Percentiles rank a stretch among this genome's conserved stretches.
Evolutionary conservation across 2,797 vertebrate genomes (phyloP).

Genomic region (Poeciliopsis turneri): DNA sequence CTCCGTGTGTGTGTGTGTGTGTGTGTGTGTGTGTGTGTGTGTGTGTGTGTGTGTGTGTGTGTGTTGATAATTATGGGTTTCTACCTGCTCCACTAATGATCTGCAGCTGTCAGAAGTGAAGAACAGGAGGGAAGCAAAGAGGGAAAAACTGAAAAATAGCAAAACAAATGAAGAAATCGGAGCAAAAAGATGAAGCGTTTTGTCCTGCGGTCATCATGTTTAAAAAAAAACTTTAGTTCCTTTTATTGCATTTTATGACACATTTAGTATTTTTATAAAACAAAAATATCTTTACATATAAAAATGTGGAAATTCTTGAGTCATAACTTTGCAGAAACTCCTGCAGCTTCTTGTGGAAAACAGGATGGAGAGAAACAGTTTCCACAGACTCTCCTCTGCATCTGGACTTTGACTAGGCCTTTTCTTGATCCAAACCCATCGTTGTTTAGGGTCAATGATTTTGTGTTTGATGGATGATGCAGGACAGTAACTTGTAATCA

Average conservation of each 20-base stretch:
- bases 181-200: background rate
- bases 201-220: too few species aligned
- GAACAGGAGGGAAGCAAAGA: conserved; percentile 8
- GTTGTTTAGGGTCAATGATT: too few species aligned
- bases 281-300: too few species aligned
- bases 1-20: conserved; percentile 26
- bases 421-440: too few species aligned
- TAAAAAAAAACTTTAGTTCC: too few species aligned
- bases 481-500: too few species aligned
- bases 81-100: conserved; percentile 78
- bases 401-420: background rate
- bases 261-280: too few species aligned
- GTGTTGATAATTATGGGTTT: conserved; percentile 26
- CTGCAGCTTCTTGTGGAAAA: background rate
- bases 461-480: too few species aligned
- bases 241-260: too few species aligned
- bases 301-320: background rate
- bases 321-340: background rate
- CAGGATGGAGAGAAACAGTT: too few species aligned
- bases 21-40: conserved; percentile 26
- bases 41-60: conserved; percentile 28
- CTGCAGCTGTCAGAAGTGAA: conserved; percentile 73
- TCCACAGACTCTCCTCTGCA: too few species aligned
- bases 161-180: background rate
- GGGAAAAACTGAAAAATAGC: background rate